Base-by-base conservation (phyloP, 2,888 invertebrate genomes). In the Microctonus aethiopoides region DNA sequence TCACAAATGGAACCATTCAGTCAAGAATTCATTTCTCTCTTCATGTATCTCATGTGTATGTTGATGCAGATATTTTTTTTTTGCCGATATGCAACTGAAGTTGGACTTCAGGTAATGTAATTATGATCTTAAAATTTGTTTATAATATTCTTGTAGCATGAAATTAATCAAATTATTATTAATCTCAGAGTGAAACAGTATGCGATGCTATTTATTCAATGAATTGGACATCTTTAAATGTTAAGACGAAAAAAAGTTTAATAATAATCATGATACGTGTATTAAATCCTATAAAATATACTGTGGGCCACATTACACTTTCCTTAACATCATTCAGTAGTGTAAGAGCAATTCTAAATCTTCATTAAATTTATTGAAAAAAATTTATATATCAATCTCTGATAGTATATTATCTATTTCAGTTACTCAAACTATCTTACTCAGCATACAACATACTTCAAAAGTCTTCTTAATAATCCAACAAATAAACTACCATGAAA, bases 291-390 rank as follows among this genome's bases (percentile, higher is more conserved):
- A 75, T 83, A 11, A 73, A 70, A 54, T 77, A 79, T 26, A 79
- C 78, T 7, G 80, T 77, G 69, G 74, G 74, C 20, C 75, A 76
- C 20, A 73, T 83, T 34, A 72, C 80, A 11, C 69, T 83, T 7
- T 78, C 80, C 2, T 72, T 83, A 4, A 75, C 78, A 32, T 80
- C 79, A n/a, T 83, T 79, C 67, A 77, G 77, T 67, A 77, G 75
- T 69, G 82, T 81, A 72, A 73, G 71, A 4, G 0, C 34, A n/a
- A 7, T 26, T 22, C 32, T 1, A 5, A 16, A 20, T 32, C 29
- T 57, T 29, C 29, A 1, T 13, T 16, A 24, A 20, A 20, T 13
- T 13, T 1, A 20, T 36, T 20, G n/a, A n/a, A n/a, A n/a, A n/a
- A n/a, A 0, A 36, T 22, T 34, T 36, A 16, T 3, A 52, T 24